Percentiles rank a stretch among this genome's conserved stretches.
Evolutionary conservation across 53 echinoderm and acorn worm species (phyloP).

Genomic region (Astropecten irregularis): DNA sequence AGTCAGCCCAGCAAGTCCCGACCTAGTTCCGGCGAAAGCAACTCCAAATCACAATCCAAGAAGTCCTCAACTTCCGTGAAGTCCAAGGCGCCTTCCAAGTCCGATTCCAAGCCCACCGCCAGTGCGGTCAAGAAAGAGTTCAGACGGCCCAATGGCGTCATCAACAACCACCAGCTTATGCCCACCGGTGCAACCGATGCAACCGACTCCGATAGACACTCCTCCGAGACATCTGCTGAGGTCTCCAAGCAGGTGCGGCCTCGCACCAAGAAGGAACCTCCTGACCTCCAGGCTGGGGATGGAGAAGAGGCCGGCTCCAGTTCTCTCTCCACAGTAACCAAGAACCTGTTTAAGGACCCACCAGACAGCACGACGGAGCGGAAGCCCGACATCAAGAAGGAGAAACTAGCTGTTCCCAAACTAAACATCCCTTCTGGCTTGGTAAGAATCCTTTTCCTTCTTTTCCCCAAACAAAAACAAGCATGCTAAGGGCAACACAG

Average conservation of each 20-base stretch:
- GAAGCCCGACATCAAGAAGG: slow-evolving; percentile 39
- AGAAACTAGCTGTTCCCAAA: slow-evolving; percentile 39
- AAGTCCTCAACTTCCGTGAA: slow-evolving; percentile 22
- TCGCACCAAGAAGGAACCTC: neutral
- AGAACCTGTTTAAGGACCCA: slow-evolving; percentile 22
- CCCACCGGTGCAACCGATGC: neutral
- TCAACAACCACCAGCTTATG: neutral
- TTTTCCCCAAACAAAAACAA: too few species aligned
- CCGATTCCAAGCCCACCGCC: neutral
- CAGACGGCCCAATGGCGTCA: neutral
- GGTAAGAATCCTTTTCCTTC: slow-evolving; percentile 46
- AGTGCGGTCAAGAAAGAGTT: neutral
- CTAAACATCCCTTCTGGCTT: slow-evolving; percentile 13
- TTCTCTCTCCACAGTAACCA: neutral
- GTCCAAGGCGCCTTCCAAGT: neutral
- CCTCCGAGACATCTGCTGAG: neutral
- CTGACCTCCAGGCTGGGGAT: neutral
- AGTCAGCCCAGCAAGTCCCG: neutral
- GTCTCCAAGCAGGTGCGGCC: slow-evolving; percentile 2
- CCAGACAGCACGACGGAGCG: slow-evolving; percentile 28
- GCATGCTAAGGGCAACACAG: too few species aligned
- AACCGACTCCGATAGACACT: neutral
- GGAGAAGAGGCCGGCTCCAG: neutral
- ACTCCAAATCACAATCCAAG: slow-evolving; percentile 9
- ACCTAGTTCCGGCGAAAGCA: slow-evolving; percentile 9